Percentiles rank a stretch among this genome's conserved stretches.
These are phyloP conservation scores for Perodicticus potto DNA, from an alignment of 2,797 vertebrate genomes.

Conservation along the genomic window DNA sequence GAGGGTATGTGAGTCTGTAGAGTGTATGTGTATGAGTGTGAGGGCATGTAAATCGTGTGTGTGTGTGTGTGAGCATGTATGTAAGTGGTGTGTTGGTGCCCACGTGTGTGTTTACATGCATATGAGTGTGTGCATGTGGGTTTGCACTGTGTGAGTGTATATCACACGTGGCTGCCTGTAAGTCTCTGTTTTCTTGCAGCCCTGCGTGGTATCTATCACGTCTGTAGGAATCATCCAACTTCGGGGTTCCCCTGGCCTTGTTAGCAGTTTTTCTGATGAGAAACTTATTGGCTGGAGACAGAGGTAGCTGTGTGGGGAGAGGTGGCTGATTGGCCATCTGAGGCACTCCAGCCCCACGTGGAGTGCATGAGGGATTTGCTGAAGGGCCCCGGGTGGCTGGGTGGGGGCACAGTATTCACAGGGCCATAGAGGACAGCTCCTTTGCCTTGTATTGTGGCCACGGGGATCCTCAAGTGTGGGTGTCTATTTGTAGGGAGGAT, in stretches of 20 bases:
- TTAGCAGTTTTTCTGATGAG: neutral
- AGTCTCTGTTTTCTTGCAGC: neutral
- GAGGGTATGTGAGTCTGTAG: too few species aligned
- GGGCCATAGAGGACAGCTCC: neutral
- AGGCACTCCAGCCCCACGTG: rapidly evolving
- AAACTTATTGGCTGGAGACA: neutral
- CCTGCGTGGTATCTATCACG: rapidly evolving
- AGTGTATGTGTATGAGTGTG: neutral
- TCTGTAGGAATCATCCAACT: neutral
- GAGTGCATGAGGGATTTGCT: rapidly evolving
- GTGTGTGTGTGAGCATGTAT: neutral
- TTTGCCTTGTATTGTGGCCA: neutral
- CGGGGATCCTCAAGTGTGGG: neutral
- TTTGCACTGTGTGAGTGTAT: neutral
- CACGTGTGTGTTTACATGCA: too few species aligned
- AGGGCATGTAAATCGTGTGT: too few species aligned
- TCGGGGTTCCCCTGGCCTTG: neutral
- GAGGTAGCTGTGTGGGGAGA: neutral
- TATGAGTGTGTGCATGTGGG: neutral
- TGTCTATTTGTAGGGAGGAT: neutral
- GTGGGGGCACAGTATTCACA: neutral
- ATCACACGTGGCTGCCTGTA: too few species aligned
- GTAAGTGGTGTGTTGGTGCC: neutral
- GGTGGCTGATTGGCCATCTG: neutral
- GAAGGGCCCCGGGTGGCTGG: neutral